Evolutionary conservation across 1,140 invertebrate species (phyloP).

Genomic region (Drosophila sturtevanti): DNA sequence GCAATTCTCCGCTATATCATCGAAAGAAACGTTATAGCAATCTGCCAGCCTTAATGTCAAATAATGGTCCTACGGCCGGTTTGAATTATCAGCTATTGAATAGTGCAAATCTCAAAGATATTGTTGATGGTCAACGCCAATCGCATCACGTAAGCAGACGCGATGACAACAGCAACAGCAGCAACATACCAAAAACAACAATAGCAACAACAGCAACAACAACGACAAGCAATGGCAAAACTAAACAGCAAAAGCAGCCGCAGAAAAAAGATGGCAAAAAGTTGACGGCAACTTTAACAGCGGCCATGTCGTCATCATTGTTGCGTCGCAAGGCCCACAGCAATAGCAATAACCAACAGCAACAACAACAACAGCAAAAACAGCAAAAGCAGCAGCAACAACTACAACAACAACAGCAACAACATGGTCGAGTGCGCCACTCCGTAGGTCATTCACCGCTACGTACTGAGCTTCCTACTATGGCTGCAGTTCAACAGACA

Average conservation of each 20-base stretch:
- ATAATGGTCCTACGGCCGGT: conserved; percentile 55
- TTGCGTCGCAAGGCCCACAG: conserved; percentile 60
- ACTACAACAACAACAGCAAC: conserved; percentile 19
- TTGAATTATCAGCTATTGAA: conserved; percentile 72
- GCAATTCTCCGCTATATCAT: conserved; percentile 70
- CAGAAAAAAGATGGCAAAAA: conserved; percentile 61
- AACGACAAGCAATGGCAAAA: conserved; percentile 33
- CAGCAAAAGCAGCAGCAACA: conserved; percentile 35
- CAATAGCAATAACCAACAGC: conserved; percentile 41
- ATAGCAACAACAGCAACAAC: conserved; percentile 12
- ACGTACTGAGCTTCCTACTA: conserved; percentile 13
- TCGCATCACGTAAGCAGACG: conserved; percentile 79
- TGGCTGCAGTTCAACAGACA: conserved; percentile 54
- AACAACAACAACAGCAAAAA: conserved; percentile 38
- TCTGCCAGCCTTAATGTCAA: conserved; percentile 67
- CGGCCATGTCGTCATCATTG: conserved; percentile 68
- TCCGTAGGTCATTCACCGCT: conserved; percentile 71
- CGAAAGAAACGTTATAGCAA: conserved; percentile 74
- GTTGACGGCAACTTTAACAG: conserved; percentile 64
- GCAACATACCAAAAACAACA: conserved; percentile 17
- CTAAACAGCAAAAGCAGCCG: conserved; percentile 20
- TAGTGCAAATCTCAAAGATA: conserved; percentile 63
- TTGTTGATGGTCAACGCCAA: conserved; percentile 67
- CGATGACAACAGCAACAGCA: conserved; percentile 55
- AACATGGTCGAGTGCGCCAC: conserved; percentile 24